Conservation (phyloP, 2,888 invertebrate species). For the Tiliacea citrago region DNA sequence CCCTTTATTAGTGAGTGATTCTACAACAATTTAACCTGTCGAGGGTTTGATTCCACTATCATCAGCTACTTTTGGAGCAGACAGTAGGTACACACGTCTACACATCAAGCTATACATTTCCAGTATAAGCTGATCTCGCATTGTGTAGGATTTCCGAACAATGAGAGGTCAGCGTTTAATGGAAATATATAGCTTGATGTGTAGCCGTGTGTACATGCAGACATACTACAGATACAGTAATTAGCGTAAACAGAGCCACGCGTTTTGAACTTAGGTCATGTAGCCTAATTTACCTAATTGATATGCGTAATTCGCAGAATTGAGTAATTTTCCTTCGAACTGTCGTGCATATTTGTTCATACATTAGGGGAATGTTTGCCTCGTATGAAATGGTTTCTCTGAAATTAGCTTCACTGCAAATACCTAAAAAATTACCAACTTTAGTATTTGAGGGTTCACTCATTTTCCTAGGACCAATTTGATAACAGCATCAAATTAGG, state of each 20-base stretch:
- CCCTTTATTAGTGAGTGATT: neutral
- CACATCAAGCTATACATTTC: too few species aligned
- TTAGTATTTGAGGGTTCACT: neutral
- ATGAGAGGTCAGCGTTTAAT: too few species aligned
- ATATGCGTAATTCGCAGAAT: slow-evolving; percentile 34
- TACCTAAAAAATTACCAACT: neutral
- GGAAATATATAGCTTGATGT: too few species aligned
- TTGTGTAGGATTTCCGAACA: too few species aligned
- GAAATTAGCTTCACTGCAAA: slow-evolving; percentile 14
- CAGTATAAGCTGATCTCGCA: too few species aligned
- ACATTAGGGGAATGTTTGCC: slow-evolving; percentile 18
- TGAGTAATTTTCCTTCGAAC: slow-evolving; percentile 44
- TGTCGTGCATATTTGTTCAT: slow-evolving; percentile 19
- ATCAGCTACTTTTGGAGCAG: too few species aligned
- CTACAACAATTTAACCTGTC: neutral
- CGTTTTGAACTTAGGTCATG: slow-evolving; percentile 13
- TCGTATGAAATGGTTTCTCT: slow-evolving; percentile 16
- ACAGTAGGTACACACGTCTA: too few species aligned
- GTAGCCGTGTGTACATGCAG: too few species aligned
- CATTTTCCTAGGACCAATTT: neutral
- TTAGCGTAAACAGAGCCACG: neutral
- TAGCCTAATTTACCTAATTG: slow-evolving; percentile 38
- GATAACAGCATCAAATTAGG: neutral
- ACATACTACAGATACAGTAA: slow-evolving; percentile 8
- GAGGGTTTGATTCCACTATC: neutral